Evolutionary conservation across 2,888 invertebrate genomes (phyloP).

Genomic region (Plagodis dolabraria): DNA sequence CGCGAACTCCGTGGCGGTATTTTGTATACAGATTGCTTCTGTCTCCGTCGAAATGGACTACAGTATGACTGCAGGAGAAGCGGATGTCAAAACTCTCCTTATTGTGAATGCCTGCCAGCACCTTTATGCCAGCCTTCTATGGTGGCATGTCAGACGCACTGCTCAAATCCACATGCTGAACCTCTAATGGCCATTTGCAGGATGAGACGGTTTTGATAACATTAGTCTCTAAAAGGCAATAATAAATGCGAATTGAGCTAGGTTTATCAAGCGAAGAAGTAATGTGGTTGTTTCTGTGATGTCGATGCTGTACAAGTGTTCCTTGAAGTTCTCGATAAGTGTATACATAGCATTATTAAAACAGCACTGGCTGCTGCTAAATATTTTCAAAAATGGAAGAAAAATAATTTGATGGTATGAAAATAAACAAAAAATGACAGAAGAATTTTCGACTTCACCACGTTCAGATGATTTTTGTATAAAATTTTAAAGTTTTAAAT

Average conservation of each 20-base stretch:
- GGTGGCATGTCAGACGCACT: constrained; percentile 64
- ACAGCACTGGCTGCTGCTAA: constrained; percentile 29
- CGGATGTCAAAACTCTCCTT: constrained; percentile 73
- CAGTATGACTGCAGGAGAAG: constrained; percentile 83
- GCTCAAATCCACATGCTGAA: constrained; percentile 68
- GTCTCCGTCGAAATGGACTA: constrained; percentile 83
- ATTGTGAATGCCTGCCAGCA: constrained; percentile 61
- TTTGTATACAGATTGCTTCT: constrained; percentile 81
- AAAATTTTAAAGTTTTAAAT: constrained; percentile 47
- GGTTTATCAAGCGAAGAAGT: neutral
- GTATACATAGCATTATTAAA: constrained; percentile 12
- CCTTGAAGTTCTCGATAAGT: neutral
- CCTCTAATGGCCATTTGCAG: constrained; percentile 61
- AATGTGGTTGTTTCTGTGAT: neutral
- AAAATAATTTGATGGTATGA: constrained; percentile 32
- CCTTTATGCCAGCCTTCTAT: constrained; percentile 66
- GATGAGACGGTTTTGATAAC: constrained; percentile 42
- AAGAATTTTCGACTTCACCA: constrained; percentile 50
- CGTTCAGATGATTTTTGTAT: constrained; percentile 57
- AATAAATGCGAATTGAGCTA: neutral
- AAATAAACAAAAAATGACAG: constrained; percentile 54
- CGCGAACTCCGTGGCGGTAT: constrained; percentile 81
- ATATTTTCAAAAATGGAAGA: constrained; percentile 42
- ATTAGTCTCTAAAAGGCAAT: neutral
- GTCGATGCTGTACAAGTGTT: neutral